Conservation (phyloP, 2,888 invertebrate species). For the Scelioninae gen. 1 region DNA sequence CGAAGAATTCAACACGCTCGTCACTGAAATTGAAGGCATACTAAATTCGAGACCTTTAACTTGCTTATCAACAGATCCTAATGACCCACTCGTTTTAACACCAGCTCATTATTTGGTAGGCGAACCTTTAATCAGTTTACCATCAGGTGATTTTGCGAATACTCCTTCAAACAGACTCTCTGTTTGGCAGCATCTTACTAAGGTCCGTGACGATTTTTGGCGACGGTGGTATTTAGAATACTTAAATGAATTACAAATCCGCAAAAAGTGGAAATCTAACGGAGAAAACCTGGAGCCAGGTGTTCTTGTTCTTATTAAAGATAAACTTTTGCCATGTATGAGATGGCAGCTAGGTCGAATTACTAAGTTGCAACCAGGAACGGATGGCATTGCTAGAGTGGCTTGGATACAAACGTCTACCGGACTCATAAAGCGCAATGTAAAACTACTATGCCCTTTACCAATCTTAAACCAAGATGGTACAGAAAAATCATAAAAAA, state of each 20-base stretch:
- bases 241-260: slow-evolving; percentile 37
- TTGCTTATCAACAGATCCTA: slow-evolving; percentile 59
- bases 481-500: no score
- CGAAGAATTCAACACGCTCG: slow-evolving; percentile 5
- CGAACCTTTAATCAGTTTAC: not conserved
- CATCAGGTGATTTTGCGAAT: not conserved
- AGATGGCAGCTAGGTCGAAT: not conserved
- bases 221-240: slow-evolving; percentile 62
- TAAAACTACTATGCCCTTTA: no score
- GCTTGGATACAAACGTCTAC: not conserved
- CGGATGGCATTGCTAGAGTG: not conserved
- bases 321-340: not conserved
- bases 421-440: not conserved
- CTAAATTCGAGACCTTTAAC: not conserved
- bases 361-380: not conserved
- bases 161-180: not conserved
- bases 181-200: slow-evolving; percentile 12
- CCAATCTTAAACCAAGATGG: no score
- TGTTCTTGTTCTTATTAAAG: not conserved
- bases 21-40: not conserved
- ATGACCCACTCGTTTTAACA: slow-evolving; percentile 43
- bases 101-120: slow-evolving; percentile 6
- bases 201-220: slow-evolving; percentile 62
- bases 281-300: not conserved
- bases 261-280: not conserved